These are phyloP conservation scores for Hydrozoanthus gracilis DNA, from an alignment of 92 coral and sea anemone species.

Conservation along the genomic window DNA sequence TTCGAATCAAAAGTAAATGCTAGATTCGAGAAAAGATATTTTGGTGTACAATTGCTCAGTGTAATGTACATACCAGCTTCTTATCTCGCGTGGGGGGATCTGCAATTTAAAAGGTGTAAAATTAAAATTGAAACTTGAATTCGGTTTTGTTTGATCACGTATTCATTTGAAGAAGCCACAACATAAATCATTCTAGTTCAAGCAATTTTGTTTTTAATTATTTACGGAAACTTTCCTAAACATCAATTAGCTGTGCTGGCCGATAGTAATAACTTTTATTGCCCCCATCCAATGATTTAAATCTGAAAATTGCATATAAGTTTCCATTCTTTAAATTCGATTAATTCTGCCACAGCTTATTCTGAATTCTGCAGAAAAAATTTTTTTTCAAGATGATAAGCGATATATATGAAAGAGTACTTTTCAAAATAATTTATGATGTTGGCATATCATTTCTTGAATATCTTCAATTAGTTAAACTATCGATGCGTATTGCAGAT, in stretches of 20 bases:
- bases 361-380: neutral
- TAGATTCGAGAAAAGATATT: neutral
- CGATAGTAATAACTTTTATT: slow-evolving; percentile 15
- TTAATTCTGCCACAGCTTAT: neutral
- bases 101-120: neutral
- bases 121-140: slow-evolving; percentile 19
- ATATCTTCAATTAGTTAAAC: no score
- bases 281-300: slow-evolving; percentile 18
- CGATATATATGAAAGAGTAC: no score
- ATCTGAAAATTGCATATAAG: neutral
- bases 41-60: neutral
- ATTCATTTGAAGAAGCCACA: slow-evolving; percentile 13
- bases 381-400: no score
- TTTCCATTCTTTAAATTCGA: neutral
- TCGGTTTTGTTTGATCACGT: slow-evolving; percentile 16
- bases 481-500: no score
- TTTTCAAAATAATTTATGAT: no score
- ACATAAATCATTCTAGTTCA: slow-evolving; percentile 24
- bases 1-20: neutral
- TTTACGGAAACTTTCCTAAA: slow-evolving; percentile 1
- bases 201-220: slow-evolving; percentile 35
- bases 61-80: no score
- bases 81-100: neutral
- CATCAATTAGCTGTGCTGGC: neutral
- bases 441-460: no score